Percentiles rank a stretch among this genome's conserved stretches.
These are phyloP conservation scores for Dryobotodes eremita DNA, from an alignment of 2,888 invertebrate species.

Conservation along the genomic window DNA sequence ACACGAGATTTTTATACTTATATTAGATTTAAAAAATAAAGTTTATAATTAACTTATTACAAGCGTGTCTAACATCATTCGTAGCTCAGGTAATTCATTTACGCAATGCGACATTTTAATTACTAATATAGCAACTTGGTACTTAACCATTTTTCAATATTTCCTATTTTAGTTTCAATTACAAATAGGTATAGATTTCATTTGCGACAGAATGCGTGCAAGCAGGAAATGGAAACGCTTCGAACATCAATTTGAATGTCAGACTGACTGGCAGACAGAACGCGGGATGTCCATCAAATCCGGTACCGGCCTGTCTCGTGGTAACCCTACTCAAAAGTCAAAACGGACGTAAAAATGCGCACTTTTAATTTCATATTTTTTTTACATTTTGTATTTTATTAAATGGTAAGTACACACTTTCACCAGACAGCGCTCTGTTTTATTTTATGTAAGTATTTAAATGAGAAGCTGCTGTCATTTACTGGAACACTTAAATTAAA, in stretches of 20 bases:
- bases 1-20: no score
- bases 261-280: conserved; percentile 33
- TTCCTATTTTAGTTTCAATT: background rate
- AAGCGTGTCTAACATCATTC: background rate
- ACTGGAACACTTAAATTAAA: background rate
- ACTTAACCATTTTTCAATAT: background rate
- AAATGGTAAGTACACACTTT: background rate
- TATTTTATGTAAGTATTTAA: conserved; percentile 1
- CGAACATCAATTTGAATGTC: conserved; percentile 46
- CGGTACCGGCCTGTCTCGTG: conserved; percentile 30
- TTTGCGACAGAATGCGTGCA: conserved; percentile 10
- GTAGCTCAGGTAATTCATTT: background rate
- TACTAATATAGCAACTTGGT: background rate
- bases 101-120: conserved; percentile 1
- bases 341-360: conserved; percentile 14
- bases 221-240: conserved; percentile 55
- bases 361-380: conserved; percentile 7
- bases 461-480: background rate
- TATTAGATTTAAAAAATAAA: background rate
- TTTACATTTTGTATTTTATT: conserved; percentile 1
- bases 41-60: background rate
- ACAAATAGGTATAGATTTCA: background rate
- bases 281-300: conserved; percentile 40
- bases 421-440: background rate
- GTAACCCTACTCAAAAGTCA: conserved; percentile 60